Evolutionary conservation across 2,888 invertebrate species (phyloP).

Genomic region (Pachycephus smyrnensis): DNA sequence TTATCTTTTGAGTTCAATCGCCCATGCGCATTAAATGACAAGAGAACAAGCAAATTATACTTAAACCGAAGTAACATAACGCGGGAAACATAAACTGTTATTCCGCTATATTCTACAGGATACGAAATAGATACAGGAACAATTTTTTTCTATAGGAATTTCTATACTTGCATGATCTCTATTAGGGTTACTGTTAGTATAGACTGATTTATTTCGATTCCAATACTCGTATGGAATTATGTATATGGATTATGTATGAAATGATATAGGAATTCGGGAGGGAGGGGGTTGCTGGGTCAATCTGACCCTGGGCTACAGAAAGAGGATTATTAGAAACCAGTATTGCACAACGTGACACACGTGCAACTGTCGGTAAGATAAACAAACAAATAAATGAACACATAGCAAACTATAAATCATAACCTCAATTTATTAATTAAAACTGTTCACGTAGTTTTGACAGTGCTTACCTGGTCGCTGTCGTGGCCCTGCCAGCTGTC

Average conservation of each 20-base stretch:
- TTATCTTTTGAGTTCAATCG: background rate
- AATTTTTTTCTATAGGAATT: background rate
- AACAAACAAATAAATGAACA: background rate
- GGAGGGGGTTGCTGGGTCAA: background rate
- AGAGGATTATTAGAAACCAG: slow-evolving; percentile 13
- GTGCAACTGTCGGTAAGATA: background rate
- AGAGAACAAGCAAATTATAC: background rate
- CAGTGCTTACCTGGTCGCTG: slow-evolving; percentile 70
- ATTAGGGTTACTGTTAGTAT: background rate
- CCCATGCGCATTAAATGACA: background rate
- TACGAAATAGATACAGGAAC: background rate
- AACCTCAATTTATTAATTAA: background rate
- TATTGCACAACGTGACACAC: slow-evolving; percentile 5
- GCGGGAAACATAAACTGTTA: background rate
- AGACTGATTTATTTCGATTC: background rate
- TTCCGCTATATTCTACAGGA: background rate
- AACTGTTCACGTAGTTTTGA: background rate
- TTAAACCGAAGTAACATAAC: background rate
- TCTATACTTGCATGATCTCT: background rate
- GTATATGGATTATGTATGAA: background rate
- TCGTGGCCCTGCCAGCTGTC: slow-evolving; percentile 75
- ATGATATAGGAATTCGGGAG: background rate
- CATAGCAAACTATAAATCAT: background rate
- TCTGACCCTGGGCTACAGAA: background rate
- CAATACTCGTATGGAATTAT: no score